Percentiles rank a stretch among this genome's conserved stretches.
Evolutionary conservation across 2,797 vertebrate genomes (phyloP).

Genomic region (Hydrolagus colliei): DNA sequence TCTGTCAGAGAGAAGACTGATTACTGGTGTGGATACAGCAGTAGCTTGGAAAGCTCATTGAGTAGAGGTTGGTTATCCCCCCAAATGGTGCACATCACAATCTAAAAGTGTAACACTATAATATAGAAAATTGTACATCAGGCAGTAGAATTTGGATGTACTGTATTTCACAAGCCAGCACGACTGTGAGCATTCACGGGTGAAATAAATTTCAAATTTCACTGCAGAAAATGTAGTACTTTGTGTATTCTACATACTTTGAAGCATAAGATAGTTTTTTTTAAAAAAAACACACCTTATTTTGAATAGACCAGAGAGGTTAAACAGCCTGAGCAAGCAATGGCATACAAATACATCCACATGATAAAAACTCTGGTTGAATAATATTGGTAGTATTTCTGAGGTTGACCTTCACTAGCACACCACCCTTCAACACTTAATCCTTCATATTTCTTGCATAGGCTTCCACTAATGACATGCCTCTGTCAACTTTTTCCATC

Average conservation of each 20-base stretch:
- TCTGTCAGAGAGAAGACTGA: too few species aligned
- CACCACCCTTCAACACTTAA: conserved; percentile 20
- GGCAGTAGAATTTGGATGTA: conserved; percentile 4
- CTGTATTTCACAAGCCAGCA: conserved; percentile 1
- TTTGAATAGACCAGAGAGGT: conserved; percentile 24
- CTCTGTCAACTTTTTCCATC: conserved; percentile 26
- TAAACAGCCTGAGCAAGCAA: conserved; percentile 1
- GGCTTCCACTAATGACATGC: not conserved
- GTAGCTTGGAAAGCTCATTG: too few species aligned
- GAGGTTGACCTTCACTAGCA: conserved; percentile 1
- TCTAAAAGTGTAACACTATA: not conserved
- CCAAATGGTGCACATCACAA: too few species aligned
- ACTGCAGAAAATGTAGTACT: not conserved
- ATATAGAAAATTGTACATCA: conserved; percentile 21
- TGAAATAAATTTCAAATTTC: conserved; percentile 26
- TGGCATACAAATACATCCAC: not conserved
- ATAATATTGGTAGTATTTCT: conserved; percentile 22
- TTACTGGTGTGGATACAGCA: too few species aligned
- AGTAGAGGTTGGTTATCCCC: too few species aligned
- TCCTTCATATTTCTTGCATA: conserved; percentile 16
- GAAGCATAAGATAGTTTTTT: conserved; percentile 26
- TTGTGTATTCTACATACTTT: not conserved
- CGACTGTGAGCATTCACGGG: conserved; percentile 8
- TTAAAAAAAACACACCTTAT: conserved; percentile 3
- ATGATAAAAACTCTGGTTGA: not conserved